phyloP scores from a whole-genome alignment of 1,140 invertebrate genomes.

The Capitella teleta region DNA sequence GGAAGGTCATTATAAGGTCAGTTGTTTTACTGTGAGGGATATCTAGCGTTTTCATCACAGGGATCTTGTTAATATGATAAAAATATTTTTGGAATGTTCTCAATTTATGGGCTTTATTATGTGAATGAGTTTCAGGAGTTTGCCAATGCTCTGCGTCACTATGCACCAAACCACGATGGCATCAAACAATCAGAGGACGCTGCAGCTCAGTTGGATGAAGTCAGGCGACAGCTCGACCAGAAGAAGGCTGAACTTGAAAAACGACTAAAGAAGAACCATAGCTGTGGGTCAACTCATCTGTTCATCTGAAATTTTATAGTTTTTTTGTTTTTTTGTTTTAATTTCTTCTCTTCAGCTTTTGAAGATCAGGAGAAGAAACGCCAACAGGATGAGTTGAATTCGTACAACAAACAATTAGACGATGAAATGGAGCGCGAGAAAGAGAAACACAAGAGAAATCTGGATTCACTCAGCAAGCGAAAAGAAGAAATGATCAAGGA shows the following conservation, averaged over 20 bases:
- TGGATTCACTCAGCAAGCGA: slow-evolving; percentile 26
- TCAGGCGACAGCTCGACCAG: slow-evolving; percentile 25
- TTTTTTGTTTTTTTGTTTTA: not conserved
- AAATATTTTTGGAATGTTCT: not conserved
- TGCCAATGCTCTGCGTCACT: slow-evolving; percentile 30
- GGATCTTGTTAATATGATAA: not conserved
- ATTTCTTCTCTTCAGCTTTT: not conserved
- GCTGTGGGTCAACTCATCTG: slow-evolving; percentile 15
- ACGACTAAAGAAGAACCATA: slow-evolving; percentile 23
- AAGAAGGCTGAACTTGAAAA: slow-evolving; percentile 21
- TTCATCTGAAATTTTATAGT: not conserved
- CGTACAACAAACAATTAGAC: slow-evolving; percentile 26
- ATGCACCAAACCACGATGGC: slow-evolving; percentile 21
- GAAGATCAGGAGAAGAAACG: not conserved
- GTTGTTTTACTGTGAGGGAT: not conserved
- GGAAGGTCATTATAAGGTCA: slow-evolving; percentile 36
- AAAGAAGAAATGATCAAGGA: slow-evolving; percentile 28
- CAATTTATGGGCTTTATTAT: not conserved
- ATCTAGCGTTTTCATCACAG: too few species aligned
- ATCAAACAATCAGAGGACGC: slow-evolving; percentile 19
- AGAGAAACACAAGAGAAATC: slow-evolving; percentile 24
- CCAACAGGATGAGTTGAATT: slow-evolving; percentile 22
- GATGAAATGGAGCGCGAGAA: slow-evolving; percentile 27
- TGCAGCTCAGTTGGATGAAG: slow-evolving; percentile 22
- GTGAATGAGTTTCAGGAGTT: slow-evolving; percentile 23